phyloP scores from a whole-genome alignment of 2,113 vertebrate genomes.

The Labeo catla region DNA sequence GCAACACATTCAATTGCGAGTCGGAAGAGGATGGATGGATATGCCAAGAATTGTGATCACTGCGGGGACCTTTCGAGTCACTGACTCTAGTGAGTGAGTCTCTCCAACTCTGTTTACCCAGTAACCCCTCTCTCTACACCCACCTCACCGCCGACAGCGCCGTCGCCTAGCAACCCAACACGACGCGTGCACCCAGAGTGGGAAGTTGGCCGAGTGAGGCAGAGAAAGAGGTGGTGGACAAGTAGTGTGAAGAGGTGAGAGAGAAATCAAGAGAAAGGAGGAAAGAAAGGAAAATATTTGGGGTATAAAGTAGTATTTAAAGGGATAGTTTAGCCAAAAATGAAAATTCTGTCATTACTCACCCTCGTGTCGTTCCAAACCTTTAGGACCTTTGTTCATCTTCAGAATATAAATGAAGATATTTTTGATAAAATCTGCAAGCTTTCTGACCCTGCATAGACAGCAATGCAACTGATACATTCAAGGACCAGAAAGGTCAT shows the following conservation, averaged over 20 bases:
- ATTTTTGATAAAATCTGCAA: too few species aligned
- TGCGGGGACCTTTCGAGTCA: constrained; percentile 37
- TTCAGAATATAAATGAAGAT: too few species aligned
- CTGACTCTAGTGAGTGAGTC: constrained; percentile 43
- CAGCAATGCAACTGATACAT: too few species aligned
- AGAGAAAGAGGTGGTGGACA: constrained; percentile 55
- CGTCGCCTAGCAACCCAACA: constrained; percentile 64
- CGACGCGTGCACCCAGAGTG: constrained; percentile 57
- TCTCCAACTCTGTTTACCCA: constrained; percentile 61
- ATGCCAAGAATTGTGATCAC: constrained; percentile 21
- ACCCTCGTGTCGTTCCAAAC: neutral
- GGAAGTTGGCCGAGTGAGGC: constrained; percentile 61
- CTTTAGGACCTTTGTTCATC: too few species aligned
- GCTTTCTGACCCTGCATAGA: too few species aligned
- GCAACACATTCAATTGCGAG: constrained; percentile 34
- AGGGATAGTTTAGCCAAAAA: neutral
- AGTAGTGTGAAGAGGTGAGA: constrained; percentile 43
- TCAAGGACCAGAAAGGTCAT: too few species aligned
- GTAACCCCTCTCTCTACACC: constrained; percentile 63
- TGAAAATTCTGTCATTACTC: neutral
- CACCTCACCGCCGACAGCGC: constrained; percentile 60
- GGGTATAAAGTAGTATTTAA: neutral
- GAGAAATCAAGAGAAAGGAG: neutral
- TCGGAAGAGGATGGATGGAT: constrained; percentile 17
- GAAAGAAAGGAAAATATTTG: neutral